Evolutionary conservation across 2,113 vertebrate species (phyloP).

Genomic region (Catharus fuscescens): DNA sequence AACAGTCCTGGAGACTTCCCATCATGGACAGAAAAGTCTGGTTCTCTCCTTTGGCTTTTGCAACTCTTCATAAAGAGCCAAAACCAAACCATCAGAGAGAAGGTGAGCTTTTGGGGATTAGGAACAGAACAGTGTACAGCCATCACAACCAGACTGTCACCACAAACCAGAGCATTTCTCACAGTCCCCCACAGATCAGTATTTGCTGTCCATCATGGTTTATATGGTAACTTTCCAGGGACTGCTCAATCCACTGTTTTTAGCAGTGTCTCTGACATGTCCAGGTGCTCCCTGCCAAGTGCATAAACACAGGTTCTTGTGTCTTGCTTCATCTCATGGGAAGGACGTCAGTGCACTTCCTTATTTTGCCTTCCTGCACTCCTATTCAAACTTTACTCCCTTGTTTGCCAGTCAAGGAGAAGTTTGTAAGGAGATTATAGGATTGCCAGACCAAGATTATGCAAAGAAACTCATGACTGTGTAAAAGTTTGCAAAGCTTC

Average conservation of each 20-base stretch:
- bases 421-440: not conserved
- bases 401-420: not conserved
- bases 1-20: not conserved
- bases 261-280: accelerated
- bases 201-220: not conserved
- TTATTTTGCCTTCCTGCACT: not conserved
- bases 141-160: not conserved
- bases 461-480: not conserved
- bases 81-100: not conserved
- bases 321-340: not conserved
- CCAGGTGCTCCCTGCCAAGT: not conserved
- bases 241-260: not conserved
- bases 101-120: not conserved
- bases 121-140: not conserved
- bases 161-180: not conserved
- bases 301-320: not conserved
- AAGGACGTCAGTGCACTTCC: not conserved
- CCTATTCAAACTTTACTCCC: not conserved
- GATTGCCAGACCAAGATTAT: not conserved
- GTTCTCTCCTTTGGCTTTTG: not conserved
- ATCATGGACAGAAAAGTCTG: not conserved
- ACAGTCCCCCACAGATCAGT: accelerated
- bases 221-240: not conserved
- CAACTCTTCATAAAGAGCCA: not conserved
- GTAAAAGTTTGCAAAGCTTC: not conserved